phyloP scores from a whole-genome alignment of 2,797 vertebrate genomes.

The Channallabes apus region DNA sequence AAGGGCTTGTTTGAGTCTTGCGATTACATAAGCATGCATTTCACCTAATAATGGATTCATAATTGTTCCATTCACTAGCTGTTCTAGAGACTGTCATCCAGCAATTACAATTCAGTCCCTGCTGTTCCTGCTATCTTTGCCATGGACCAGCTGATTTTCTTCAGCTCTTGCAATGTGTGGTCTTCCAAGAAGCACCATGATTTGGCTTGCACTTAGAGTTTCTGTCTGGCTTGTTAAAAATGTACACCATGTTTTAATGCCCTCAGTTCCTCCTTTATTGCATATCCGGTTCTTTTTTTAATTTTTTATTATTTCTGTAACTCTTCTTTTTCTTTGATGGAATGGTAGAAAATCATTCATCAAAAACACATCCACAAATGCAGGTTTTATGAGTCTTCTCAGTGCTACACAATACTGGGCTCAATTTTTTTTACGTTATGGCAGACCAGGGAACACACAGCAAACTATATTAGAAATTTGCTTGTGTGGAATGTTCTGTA shows the following conservation, averaged over 20 bases:
- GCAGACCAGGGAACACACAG: background rate
- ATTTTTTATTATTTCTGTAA: background rate
- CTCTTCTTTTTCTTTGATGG: background rate
- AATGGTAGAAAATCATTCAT: background rate
- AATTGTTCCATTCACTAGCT: background rate
- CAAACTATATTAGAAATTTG: background rate
- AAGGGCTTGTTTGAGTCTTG: background rate
- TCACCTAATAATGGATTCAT: background rate
- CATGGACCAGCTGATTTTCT: background rate
- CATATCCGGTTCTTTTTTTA: background rate
- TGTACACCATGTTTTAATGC: background rate
- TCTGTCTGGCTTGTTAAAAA: background rate
- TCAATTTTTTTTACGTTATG: no score
- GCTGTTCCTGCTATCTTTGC: background rate
- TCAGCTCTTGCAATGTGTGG: background rate
- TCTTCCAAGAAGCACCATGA: background rate
- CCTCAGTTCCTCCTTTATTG: background rate
- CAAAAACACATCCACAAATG: no score
- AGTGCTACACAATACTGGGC: no score
- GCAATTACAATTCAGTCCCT: background rate
- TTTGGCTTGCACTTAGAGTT: background rate
- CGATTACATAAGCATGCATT: background rate
- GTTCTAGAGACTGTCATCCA: background rate
- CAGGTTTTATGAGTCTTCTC: no score
- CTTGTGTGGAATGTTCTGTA: background rate